Evolutionary conservation across 2,113 vertebrate genomes (phyloP).

Genomic region (Sphyrna mokarran): DNA sequence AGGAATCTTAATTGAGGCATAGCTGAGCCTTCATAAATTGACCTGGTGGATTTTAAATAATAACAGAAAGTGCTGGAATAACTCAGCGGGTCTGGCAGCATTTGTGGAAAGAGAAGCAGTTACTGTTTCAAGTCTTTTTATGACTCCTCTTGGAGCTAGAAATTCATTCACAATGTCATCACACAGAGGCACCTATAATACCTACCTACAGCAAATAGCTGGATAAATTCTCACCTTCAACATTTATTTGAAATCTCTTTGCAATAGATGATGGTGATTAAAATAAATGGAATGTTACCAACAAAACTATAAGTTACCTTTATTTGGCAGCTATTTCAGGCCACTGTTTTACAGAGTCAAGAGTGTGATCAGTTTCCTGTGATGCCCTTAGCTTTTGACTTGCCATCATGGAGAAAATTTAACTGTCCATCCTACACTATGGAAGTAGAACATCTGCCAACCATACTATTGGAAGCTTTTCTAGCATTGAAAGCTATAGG

Average conservation of each 20-base stretch:
- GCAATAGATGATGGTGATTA: neutral
- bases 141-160: neutral
- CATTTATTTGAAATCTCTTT: neutral
- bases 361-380: neutral
- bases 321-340: neutral
- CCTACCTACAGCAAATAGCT: neutral
- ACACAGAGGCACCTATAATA: neutral
- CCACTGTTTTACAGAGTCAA: neutral
- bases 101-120: too few relatives aligned
- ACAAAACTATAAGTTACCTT: neutral
- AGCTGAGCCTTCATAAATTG: neutral
- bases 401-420: neutral
- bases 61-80: too few relatives aligned
- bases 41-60: neutral
- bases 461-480: neutral
- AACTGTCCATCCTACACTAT: neutral
- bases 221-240: neutral
- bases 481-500: neutral
- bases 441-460: conserved; percentile 12
- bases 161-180: neutral
- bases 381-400: neutral
- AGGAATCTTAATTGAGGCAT: neutral
- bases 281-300: neutral
- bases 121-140: too few relatives aligned
- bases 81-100: too few relatives aligned